phyloP scores from a whole-genome alignment of 2,113 vertebrate genomes.

The Mungos mungo region DNA sequence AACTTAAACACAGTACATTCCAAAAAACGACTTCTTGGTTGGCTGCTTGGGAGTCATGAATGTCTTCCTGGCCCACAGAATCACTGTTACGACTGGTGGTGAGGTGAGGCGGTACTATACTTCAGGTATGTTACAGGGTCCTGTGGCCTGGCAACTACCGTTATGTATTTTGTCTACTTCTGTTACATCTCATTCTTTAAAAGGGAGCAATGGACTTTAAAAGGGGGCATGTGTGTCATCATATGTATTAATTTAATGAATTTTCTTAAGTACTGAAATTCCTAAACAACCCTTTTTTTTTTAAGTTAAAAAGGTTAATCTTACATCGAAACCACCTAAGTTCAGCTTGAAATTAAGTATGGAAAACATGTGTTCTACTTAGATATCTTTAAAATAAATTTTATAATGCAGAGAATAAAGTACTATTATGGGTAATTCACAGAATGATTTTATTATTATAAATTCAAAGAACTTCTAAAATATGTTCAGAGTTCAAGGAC shows the following conservation, averaged over 20 bases:
- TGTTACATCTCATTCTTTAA: not conserved
- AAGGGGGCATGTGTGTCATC: not conserved
- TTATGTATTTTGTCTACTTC: not conserved
- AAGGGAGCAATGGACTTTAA: not conserved
- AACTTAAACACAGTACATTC: conserved; percentile 16
- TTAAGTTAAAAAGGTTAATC: not conserved
- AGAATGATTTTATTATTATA: conserved; percentile 21
- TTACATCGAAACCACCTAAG: not conserved
- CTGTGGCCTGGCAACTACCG: not conserved
- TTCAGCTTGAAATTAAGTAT: not conserved
- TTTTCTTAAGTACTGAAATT: conserved; percentile 2
- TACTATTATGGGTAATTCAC: not conserved
- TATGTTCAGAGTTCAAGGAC: not conserved
- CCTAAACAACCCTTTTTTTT: not conserved
- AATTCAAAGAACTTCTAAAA: conserved; percentile 30
- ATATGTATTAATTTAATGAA: not conserved
- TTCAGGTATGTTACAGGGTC: not conserved
- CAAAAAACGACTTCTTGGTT: conserved; percentile 15
- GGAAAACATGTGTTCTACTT: not conserved
- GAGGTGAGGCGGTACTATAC: not conserved
- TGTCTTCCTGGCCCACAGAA: not conserved
- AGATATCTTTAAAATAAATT: conserved; percentile 8
- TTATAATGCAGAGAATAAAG: conserved; percentile 20
- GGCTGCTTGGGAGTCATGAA: not conserved
- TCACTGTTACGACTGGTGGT: not conserved